These are phyloP conservation scores for Myrmecobius fasciatus DNA, from an alignment of 2,113 vertebrate genomes.

Conservation along the genomic window DNA sequence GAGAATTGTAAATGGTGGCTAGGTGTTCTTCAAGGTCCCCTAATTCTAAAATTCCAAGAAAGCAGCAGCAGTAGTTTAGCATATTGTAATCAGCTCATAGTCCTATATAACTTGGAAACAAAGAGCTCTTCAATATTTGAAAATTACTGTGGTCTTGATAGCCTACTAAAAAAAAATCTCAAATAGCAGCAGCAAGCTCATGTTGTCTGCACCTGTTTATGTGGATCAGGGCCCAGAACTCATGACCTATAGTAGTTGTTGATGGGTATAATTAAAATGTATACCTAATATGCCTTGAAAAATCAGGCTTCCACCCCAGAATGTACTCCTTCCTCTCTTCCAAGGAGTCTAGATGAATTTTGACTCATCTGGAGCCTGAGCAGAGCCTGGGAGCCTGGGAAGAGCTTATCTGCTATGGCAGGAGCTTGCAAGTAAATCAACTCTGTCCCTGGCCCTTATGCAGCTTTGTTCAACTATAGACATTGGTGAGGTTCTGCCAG, in stretches of 20 bases:
- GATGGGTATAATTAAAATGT: slow-evolving; percentile 33
- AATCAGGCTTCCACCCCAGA: slow-evolving; percentile 74
- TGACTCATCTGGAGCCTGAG: neutral
- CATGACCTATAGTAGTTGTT: neutral
- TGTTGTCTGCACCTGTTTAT: slow-evolving; percentile 78
- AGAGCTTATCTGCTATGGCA: neutral
- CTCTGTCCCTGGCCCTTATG: neutral
- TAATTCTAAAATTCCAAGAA: neutral
- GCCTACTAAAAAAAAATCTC: slow-evolving; percentile 39
- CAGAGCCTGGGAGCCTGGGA: neutral
- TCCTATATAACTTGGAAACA: neutral
- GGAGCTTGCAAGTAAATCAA: neutral
- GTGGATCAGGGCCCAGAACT: slow-evolving; percentile 70
- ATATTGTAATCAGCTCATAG: neutral
- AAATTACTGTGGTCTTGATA: accelerated
- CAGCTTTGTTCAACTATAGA: neutral
- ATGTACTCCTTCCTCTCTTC: slow-evolving; percentile 50
- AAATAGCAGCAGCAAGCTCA: slow-evolving; percentile 64
- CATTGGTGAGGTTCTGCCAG: neutral
- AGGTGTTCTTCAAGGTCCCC: neutral
- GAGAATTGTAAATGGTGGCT: neutral
- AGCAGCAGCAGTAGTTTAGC: neutral
- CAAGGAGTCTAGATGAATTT: slow-evolving; percentile 3
- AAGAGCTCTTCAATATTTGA: slow-evolving; percentile 34
- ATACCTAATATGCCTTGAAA: slow-evolving; percentile 82